Evolutionary conservation across 2,888 invertebrate species (phyloP), one percentile per base, ranked within the genome.

Genomic region (Allygus modestus): DNA sequence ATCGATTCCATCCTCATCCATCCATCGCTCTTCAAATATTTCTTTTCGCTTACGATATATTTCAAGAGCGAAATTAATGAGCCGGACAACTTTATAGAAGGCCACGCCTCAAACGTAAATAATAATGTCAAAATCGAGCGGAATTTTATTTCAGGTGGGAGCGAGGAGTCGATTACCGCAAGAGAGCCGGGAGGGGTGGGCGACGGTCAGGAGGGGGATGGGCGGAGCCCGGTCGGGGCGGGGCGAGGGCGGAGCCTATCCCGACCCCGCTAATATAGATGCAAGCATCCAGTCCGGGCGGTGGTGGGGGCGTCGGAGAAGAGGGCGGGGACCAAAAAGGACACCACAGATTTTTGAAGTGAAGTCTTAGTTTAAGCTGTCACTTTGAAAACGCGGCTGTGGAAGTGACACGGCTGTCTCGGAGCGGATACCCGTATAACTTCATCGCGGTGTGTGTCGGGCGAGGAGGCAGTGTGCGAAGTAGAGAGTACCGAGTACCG

Each of bases 331-430:
- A 81, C 85, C 77, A 85, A 85, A 82, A 85, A 84, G 82, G 83
- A 83, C 71, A 82, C 65, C 79, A 85, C 85, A 85, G 83, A 83
- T 79, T 85, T 85, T 85, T 82, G 79, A 85, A 85, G 85, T 85
- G 85, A 85, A 85, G 85, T 85, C 85, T 85, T 85, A 85, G 85
- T 85, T 85, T 85, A 79, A 85, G 85, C 85, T 85, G 85, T 85
- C 85, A 85, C 82, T 85, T 77, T 75, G 83, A 79, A 77, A 85
- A 79, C 79, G 79, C 58, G 79, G 58, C 58, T 79, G 79, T 79
- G 79, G 79, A 85, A 83, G 85, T 85, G 85, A 85, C 85, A 85
- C 79, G 79, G 43, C 79, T 79, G 79, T 79, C 79, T 58, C 79
- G 54, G 79, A 31, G 51, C 71, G 71, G 71, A 71, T 71, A 51